Base-by-base conservation (phyloP, 2,113 vertebrate genomes). In the Numida meleagris region DNA sequence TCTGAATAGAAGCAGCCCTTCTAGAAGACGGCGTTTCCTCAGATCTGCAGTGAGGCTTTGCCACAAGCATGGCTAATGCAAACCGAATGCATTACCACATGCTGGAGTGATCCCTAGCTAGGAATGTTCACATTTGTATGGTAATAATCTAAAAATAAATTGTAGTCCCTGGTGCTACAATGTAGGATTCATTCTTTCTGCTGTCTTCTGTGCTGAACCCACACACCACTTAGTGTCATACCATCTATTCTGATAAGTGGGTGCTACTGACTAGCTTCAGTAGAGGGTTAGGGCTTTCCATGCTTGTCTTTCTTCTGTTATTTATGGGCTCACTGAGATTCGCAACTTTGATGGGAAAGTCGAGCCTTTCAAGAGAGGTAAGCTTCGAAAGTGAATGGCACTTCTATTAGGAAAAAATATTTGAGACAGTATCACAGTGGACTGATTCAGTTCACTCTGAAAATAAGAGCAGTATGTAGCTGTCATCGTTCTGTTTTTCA, bases 91-190 rank as follows among this genome's bases (percentile, higher is more conserved):
- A 81, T 81, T 77, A 71, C 67, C 53, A 87, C 89, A 70, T 72
- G 53, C 84, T 75, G 62, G 43, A 86, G 75, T 0, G 1, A 57
- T 75, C 48, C 19, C 29, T 81, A 70, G 62, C 36, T 68, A 62
- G 76, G 73, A 86, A 93, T 94, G 70, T 78, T 95, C 70, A 86
- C 65, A 90, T 94, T 81, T 91, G 50, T 91, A 88, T 65, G 86
- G 70, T 94, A 62, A 82, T 84, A 79, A 88, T 86, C 88, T 95
- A 93, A 95, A 95, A 95, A 96, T 95, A 93, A 91, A 65, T 68
- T 81, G 36, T 46, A 90, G 80, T 86, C 72, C 58, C 67, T 95
- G 91, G 79, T 90, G 84, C 87, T 88, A 93, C 76, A 93, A 72
- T 93, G 61, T 71, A 72, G 57, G 61, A 81, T 93, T 86, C 83